Evolutionary conservation across 2,888 invertebrate genomes (phyloP), one percentile per base, ranked within the genome.

Genomic region (Eudemis profundana): DNA sequence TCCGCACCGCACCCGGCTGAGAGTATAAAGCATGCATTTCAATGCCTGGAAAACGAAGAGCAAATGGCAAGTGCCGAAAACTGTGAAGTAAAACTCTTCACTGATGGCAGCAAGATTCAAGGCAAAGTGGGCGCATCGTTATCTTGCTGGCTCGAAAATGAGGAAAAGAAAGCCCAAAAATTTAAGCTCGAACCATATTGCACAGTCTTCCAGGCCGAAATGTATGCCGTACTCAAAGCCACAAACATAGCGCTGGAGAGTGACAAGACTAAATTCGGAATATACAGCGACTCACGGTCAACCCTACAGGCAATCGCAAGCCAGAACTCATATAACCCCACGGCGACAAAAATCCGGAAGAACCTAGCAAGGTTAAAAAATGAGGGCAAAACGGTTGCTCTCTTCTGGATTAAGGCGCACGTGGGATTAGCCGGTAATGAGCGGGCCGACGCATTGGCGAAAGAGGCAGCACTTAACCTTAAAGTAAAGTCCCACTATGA

Each of bases 41-140:
- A 7, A 1, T 7, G 4, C 36, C 23, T 67, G 17, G 36, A 19
- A 12, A 42, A 57, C 14, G n/a, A 44, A 12, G 46, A 19, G 3
- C 12, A 40, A 1, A 8, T 44, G 1, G 1, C 8, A 2, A 2
- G 17, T 5, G 4, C 40, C 8, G n/a, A 4, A 0, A 19, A 15
- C 0, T 29, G 0, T 2, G 10, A 8, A 5, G 19, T 8, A n/a
- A 3, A 5, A 12, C 50, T 66, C 2, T 61, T 33, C 38, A 65
- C 65, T 3, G 62, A 66, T 12, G 68, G 64, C 12, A 68, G 61
- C 42, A 65, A 65, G 17, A 54, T 54, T 4, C 17, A 21, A 17
- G 61, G 57, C 1, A 33, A 40, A 17, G 68, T 68, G 14, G 64
- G 64, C 15, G 60, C 61, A 2, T 33, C 61, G 27, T 3, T 54